phyloP scores from a whole-genome alignment of 2,797 vertebrate species.

The Huso huso region DNA sequence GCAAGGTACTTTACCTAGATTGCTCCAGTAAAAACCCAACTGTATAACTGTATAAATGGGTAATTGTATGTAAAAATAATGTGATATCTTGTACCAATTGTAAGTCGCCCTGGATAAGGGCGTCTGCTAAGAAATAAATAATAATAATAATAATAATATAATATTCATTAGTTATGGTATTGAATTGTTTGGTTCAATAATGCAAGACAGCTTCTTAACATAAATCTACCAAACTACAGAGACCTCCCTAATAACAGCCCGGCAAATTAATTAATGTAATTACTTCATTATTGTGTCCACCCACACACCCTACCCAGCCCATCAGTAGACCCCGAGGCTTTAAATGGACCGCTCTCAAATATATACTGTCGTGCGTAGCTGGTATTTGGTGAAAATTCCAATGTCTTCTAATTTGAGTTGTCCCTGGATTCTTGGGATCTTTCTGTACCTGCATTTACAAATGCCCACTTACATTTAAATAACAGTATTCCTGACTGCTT shows the following conservation, averaged over 20 bases:
- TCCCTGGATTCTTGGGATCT: constrained; percentile 6
- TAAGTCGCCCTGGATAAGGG: too few species aligned
- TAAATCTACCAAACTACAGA: neutral
- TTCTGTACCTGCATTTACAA: constrained; percentile 11
- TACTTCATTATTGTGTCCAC: constrained; percentile 1
- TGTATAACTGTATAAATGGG: too few species aligned
- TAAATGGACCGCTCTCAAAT: neutral
- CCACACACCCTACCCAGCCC: neutral
- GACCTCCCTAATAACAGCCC: constrained; percentile 2
- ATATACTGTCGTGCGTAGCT: constrained; percentile 1
- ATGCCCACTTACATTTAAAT: constrained; percentile 10
- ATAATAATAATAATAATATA: too few species aligned
- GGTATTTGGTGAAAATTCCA: neutral
- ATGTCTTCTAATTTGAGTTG: neutral
- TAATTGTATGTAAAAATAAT: too few species aligned
- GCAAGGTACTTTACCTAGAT: too few species aligned
- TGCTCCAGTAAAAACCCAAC: too few species aligned
- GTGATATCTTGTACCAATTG: too few species aligned
- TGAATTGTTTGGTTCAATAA: too few species aligned
- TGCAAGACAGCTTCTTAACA: neutral
- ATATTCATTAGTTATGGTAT: too few species aligned
- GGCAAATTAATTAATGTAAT: neutral
- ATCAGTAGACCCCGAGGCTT: neutral
- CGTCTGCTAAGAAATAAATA: too few species aligned
- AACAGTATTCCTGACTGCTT: constrained; percentile 14